These are phyloP conservation scores for Penaeus indicus DNA, from an alignment of 1,140 invertebrate genomes.

Conservation along the genomic window DNA sequence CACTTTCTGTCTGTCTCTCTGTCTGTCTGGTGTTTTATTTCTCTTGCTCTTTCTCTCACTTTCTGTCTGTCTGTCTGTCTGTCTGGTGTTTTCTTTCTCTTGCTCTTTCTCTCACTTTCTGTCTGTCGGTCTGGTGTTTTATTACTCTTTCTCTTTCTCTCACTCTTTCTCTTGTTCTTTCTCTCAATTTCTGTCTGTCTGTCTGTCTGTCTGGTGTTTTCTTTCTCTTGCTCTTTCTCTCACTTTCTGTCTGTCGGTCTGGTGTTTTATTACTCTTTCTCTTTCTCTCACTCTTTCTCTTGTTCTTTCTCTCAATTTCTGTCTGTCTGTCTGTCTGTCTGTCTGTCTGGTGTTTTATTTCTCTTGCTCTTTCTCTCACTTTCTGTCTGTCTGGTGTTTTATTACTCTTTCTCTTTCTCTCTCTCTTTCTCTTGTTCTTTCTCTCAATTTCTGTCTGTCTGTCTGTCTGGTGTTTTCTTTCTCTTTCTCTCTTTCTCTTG, in stretches of 20 bases:
- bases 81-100: too few species aligned
- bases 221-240: constrained; percentile 15
- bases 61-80: too few species aligned
- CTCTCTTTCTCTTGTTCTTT: constrained; percentile 42
- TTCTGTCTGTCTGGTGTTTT: background rate
- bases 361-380: background rate
- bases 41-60: too few species aligned
- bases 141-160: background rate
- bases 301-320: background rate
- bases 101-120: too few species aligned
- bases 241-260: background rate
- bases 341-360: background rate
- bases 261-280: background rate
- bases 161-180: background rate
- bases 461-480: background rate
- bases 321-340: background rate
- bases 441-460: background rate
- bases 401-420: constrained; percentile 21
- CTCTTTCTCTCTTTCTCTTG: background rate
- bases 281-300: constrained; percentile 16
- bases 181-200: background rate
- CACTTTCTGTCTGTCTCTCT: too few species aligned
- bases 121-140: background rate
- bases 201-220: background rate
- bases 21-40: too few species aligned